phyloP scores from a whole-genome alignment of 2,888 invertebrate genomes.

The Rapana venosa region DNA sequence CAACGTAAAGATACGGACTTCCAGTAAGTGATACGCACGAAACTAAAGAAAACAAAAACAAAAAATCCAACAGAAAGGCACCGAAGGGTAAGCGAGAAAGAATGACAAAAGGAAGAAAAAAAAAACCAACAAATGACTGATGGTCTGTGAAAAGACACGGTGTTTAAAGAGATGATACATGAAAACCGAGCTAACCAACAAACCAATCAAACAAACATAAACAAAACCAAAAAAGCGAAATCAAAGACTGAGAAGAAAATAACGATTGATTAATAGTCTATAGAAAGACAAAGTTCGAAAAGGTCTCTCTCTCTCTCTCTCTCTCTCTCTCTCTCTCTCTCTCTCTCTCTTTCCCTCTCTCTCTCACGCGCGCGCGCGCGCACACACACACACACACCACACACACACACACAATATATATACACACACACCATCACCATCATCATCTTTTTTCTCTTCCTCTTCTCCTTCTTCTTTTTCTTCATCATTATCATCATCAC shows the following conservation, averaged over 20 bases:
- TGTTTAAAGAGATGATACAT: not conserved
- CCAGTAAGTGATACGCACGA: too few relatives aligned
- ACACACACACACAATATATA: too few relatives aligned
- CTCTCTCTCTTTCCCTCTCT: not conserved
- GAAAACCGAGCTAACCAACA: not conserved
- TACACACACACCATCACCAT: too few relatives aligned
- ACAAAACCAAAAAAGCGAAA: not conserved
- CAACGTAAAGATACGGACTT: too few relatives aligned
- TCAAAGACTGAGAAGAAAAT: not conserved
- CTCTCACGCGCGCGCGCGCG: not conserved
- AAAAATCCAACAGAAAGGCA: too few relatives aligned
- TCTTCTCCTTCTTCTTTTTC: too few relatives aligned
- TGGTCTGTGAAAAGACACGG: not conserved
- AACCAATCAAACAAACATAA: not conserved
- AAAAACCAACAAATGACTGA: not conserved
- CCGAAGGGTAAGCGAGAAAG: too few relatives aligned
- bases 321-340: not conserved
- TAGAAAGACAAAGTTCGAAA: not conserved
- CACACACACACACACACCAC: too few relatives aligned
- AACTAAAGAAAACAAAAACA: too few relatives aligned
- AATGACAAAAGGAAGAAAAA: not conserved
- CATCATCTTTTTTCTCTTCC: too few relatives aligned
- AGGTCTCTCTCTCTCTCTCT: not conserved
- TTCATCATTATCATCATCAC: too few relatives aligned
- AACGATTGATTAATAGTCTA: not conserved